These are phyloP conservation scores for Henricia sp. DNA, from an alignment of 53 echinoderm and acorn worm genomes.

Conservation along the genomic window DNA sequence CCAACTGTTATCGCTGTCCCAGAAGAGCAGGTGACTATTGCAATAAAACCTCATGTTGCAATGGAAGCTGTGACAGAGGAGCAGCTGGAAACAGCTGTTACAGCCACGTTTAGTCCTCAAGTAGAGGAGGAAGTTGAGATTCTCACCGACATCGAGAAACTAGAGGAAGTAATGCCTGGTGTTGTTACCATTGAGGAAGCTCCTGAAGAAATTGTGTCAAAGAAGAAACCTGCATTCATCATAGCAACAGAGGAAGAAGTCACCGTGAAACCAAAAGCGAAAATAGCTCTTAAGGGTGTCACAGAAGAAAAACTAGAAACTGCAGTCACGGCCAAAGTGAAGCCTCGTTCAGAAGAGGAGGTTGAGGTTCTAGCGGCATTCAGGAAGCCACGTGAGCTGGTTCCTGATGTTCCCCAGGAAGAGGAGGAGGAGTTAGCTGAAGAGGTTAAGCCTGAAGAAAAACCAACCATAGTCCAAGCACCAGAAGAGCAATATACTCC, in stretches of 20 bases:
- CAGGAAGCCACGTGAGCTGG: constrained; percentile 28
- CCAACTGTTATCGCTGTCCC: constrained; percentile 25
- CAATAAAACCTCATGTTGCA: not conserved
- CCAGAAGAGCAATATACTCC: constrained; percentile 27
- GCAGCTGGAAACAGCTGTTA: constrained; percentile 25
- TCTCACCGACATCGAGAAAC: constrained; percentile 43
- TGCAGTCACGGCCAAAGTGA: constrained; percentile 19
- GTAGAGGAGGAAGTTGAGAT: constrained; percentile 53
- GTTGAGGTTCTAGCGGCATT: constrained; percentile 33
- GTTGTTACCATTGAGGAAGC: constrained; percentile 55
- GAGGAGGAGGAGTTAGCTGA: constrained; percentile 48
- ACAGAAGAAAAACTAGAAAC: constrained; percentile 33
- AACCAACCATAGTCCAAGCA: constrained; percentile 11
- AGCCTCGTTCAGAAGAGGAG: constrained; percentile 27
- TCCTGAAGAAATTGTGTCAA: constrained; percentile 25
- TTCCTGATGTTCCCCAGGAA: no score
- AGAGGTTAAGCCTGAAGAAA: constrained; percentile 35
- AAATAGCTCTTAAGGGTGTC: constrained; percentile 11
- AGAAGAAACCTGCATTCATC: constrained; percentile 53
- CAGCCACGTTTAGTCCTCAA: constrained; percentile 22
- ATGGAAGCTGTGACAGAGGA: constrained; percentile 53
- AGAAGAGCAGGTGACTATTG: constrained; percentile 33
- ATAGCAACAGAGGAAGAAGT: constrained; percentile 1
- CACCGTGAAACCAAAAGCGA: not conserved
- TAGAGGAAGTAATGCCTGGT: constrained; percentile 44